Percentiles rank a stretch among this genome's conserved stretches.
These are phyloP conservation scores for Copidosoma floridanum DNA, from an alignment of 1,140 invertebrate genomes.

Conservation along the genomic window DNA sequence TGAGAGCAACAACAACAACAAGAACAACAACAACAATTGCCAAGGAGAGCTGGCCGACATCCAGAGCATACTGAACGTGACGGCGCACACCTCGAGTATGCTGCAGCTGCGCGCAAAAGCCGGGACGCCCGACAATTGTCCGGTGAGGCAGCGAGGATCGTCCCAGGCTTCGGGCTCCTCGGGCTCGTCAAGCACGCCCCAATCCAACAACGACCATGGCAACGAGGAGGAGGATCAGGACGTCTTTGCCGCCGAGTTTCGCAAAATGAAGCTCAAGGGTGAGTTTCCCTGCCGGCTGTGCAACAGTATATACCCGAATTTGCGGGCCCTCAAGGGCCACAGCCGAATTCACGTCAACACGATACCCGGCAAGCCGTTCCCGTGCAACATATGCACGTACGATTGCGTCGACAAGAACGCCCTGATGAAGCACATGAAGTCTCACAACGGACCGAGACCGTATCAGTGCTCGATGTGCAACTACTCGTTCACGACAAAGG, in stretches of 20 bases:
- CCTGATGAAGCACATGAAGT: slow-evolving; percentile 83
- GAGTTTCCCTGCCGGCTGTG: slow-evolving; percentile 88
- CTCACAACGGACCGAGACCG: slow-evolving; percentile 91
- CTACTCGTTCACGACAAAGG: slow-evolving; percentile 94
- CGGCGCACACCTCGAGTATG: slow-evolving; percentile 65
- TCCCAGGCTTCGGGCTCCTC: slow-evolving; percentile 41
- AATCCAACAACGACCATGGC: slow-evolving; percentile 46
- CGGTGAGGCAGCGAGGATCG: slow-evolving; percentile 34
- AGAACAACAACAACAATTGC: no score
- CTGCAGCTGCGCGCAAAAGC: slow-evolving; percentile 53
- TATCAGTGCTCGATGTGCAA: slow-evolving; percentile 92
- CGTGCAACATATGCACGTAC: slow-evolving; percentile 91
- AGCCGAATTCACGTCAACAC: slow-evolving; percentile 75
- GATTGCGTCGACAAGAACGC: slow-evolving; percentile 87
- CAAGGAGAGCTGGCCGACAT: slow-evolving; percentile 72
- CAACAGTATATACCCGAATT: slow-evolving; percentile 78
- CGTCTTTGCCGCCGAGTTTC: slow-evolving; percentile 74
- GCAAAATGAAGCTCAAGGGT: slow-evolving; percentile 81
- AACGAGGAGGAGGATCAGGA: slow-evolving; percentile 78
- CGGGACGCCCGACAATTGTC: slow-evolving; percentile 46
- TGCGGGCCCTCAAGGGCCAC: slow-evolving; percentile 87
- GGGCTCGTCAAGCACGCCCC: slow-evolving; percentile 46
- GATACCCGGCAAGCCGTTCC: slow-evolving; percentile 70
- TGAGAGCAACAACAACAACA: no score
- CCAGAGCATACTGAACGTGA: slow-evolving; percentile 75